Percentiles rank a stretch among this genome's conserved stretches.
These are phyloP conservation scores for Orientallactaga sibirica DNA, from an alignment of 2,797 vertebrate genomes.

Conservation along the genomic window DNA sequence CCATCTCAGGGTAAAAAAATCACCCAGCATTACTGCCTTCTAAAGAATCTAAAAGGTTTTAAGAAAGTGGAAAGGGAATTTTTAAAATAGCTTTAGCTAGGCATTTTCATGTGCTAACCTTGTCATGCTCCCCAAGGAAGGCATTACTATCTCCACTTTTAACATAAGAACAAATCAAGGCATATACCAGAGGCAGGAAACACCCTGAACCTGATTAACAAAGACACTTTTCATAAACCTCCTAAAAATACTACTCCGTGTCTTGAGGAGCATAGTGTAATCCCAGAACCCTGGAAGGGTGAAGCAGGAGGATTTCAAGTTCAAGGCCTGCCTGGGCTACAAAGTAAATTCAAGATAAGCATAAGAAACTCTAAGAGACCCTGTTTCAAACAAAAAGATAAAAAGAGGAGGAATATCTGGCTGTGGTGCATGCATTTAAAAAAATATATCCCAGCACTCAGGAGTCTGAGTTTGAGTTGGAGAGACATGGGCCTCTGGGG, in stretches of 20 bases:
- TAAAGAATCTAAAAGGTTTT: slow-evolving; percentile 48
- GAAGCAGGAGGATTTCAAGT: neutral
- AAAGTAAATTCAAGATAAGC: neutral
- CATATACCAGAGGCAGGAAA: neutral
- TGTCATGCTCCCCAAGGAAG: neutral
- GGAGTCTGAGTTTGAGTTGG: no score
- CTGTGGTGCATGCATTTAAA: no score
- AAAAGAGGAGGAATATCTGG: no score
- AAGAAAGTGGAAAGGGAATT: slow-evolving; percentile 21
- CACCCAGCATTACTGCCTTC: slow-evolving; percentile 42
- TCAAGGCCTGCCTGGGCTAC: neutral
- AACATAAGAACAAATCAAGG: slow-evolving; percentile 8
- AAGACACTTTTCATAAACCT: neutral
- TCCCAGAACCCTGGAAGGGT: neutral
- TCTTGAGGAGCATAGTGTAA: neutral
- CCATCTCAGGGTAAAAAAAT: slow-evolving; percentile 52
- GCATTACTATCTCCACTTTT: neutral
- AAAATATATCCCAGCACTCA: no score
- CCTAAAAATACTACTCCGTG: neutral
- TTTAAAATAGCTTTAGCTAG: slow-evolving; percentile 1
- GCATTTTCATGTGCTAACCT: neutral
- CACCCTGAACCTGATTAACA: neutral
- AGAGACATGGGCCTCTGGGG: no score
- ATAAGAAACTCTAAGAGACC: neutral
- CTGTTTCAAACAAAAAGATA: neutral